phyloP scores from a whole-genome alignment of 2,888 invertebrate genomes.

The Hirtodrosophila histrioides region DNA sequence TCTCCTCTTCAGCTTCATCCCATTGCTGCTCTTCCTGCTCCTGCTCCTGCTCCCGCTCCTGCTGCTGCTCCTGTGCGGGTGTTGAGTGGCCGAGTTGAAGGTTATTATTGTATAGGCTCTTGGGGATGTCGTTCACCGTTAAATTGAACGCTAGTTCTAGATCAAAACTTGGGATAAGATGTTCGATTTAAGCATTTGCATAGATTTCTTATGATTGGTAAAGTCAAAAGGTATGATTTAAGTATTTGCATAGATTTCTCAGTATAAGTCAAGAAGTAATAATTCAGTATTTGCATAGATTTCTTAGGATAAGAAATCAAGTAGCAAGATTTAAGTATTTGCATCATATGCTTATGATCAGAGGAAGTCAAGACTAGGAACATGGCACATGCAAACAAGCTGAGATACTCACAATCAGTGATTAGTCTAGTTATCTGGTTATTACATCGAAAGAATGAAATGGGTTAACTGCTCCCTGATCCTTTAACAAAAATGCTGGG shows the following conservation, averaged over 20 bases:
- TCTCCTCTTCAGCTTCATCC: conserved; percentile 13
- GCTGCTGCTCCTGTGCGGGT: conserved; percentile 18
- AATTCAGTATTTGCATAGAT: too few relatives aligned
- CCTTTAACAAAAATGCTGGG: too few relatives aligned
- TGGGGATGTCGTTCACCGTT: conserved; percentile 27
- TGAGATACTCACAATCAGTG: too few relatives aligned
- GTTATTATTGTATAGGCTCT: conserved; percentile 36
- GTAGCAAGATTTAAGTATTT: too few relatives aligned
- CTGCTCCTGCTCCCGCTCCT: too few relatives aligned
- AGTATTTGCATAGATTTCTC: not conserved
- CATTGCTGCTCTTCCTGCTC: not conserved
- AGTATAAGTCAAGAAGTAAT: not conserved
- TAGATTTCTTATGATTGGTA: conserved; percentile 34
- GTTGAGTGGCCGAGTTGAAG: conserved; percentile 31
- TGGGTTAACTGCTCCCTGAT: too few relatives aligned
- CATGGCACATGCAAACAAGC: too few relatives aligned
- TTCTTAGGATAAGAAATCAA: too few relatives aligned
- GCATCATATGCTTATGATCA: too few relatives aligned
- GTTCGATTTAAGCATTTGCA: conserved; percentile 39
- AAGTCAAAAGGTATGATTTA: not conserved
- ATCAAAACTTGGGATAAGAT: conserved; percentile 26
- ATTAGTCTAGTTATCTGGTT: too few relatives aligned
- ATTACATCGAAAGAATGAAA: too few relatives aligned
- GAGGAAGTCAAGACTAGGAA: too few relatives aligned
- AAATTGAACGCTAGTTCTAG: conserved; percentile 23